Conservation (phyloP, 2,113 vertebrate genomes). For the Ranitomeya imitator region DNA sequence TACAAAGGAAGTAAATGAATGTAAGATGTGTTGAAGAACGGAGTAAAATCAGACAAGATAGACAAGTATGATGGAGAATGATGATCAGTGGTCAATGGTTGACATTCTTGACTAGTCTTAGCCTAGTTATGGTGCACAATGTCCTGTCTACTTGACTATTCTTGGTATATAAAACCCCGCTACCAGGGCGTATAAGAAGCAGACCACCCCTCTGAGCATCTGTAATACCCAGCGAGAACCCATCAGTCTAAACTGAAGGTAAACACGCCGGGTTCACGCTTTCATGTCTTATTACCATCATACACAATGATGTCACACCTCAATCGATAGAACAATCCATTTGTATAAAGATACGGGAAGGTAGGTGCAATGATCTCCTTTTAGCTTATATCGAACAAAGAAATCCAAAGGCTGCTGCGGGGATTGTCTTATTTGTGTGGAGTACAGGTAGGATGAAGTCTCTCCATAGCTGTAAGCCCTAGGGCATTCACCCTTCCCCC, state of each 20-base stretch:
- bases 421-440: constrained; percentile 22
- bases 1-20: too few relatives aligned
- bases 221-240: background rate
- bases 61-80: background rate
- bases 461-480: constrained; percentile 19
- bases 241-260: background rate
- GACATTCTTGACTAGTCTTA: background rate
- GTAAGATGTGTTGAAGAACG: too few relatives aligned
- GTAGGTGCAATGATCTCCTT: background rate
- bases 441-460: constrained; percentile 2
- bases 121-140: background rate
- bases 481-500: constrained; percentile 39
- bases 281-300: background rate
- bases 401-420: constrained; percentile 10
- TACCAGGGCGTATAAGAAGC: background rate
- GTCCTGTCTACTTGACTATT: background rate
- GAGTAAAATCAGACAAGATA: too few relatives aligned
- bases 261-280: background rate
- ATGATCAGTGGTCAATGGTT: background rate
- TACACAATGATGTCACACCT: background rate
- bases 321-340: background rate
- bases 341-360: background rate
- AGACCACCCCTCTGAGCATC: background rate
- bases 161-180: background rate
- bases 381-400: constrained; percentile 7